Conservation (phyloP, 2,888 invertebrate genomes). For the Fragum whitleyi region DNA sequence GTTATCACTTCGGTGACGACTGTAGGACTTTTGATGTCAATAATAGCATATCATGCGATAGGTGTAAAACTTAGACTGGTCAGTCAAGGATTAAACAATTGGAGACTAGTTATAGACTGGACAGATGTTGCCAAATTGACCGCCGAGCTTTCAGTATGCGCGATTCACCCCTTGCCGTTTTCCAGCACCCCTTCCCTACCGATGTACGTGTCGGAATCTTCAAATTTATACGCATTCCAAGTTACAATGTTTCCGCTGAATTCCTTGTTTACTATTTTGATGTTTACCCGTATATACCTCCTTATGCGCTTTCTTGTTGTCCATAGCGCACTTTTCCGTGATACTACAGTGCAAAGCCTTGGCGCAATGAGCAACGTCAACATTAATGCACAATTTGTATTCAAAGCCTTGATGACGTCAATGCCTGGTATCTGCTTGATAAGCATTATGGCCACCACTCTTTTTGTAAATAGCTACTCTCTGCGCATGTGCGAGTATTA, state of each 20-base stretch:
- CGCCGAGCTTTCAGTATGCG: conserved; percentile 73
- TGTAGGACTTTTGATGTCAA: conserved; percentile 68
- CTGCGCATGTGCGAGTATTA: conserved; percentile 77
- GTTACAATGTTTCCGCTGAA: conserved; percentile 71
- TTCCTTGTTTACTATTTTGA: conserved; percentile 76
- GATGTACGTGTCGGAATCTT: conserved; percentile 62
- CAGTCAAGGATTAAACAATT: conserved; percentile 74
- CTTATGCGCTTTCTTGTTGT: conserved; percentile 76
- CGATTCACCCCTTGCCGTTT: conserved; percentile 77
- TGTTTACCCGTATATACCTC: conserved; percentile 77
- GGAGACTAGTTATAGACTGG: conserved; percentile 74
- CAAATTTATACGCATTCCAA: conserved; percentile 58
- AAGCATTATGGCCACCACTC: conserved; percentile 74
- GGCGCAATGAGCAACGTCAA: conserved; percentile 78
- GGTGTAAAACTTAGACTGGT: conserved; percentile 73
- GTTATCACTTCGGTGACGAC: conserved; percentile 74
- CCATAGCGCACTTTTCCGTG: conserved; percentile 77
- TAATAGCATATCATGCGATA: conserved; percentile 74
- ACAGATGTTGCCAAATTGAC: conserved; percentile 69
- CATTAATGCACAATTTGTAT: conserved; percentile 79
- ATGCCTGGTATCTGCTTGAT: conserved; percentile 73
- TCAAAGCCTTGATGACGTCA: conserved; percentile 77
- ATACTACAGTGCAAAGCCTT: conserved; percentile 79
- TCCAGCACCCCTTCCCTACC: conserved; percentile 66
- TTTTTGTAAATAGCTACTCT: conserved; percentile 77